Evolutionary conservation across 2,113 vertebrate species (phyloP), one percentile per base, ranked within the genome.

Genomic region (Leucosticte australis): DNA sequence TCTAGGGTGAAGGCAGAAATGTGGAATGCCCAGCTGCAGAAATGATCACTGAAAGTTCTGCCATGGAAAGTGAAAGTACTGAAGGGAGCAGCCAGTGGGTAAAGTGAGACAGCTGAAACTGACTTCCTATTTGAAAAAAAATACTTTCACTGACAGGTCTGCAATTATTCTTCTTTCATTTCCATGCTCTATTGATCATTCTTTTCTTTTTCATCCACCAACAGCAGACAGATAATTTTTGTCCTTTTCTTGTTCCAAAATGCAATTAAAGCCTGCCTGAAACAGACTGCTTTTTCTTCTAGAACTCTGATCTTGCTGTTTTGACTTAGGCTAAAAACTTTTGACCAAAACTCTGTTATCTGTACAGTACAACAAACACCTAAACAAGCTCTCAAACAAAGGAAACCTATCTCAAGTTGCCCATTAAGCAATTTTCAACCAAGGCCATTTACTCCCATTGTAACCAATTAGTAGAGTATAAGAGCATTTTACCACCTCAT

Each of bases 401-500:
- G 14, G 20, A 63, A 92, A 78, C 13, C 30, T 28, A 33, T 46
- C 55, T 55, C 39, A 78, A 41, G 35, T 75, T 55, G 46, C 47
- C 60, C 42, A 87, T 46, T 35, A 94, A 85, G 18, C 39, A 59
- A 41, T 59, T 80, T 77, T 39, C 8, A 21, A 8, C 41, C 26
- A 5, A 4, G 12, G 39, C 35, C 50, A 49, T 86, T 63, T 47
- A 63, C n/a, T 88, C 70, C 60, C 56, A 64, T 7, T 41, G 64
- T 33, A 74, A 75, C 55, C 69, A 79, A 56, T 63, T 64, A 57
- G 56, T 44, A 74, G 47, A 26, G 21, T 33, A 53, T 55, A 57
- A 68, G 31, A 91, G 47, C 59, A 52, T 88, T 90, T 79, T 67
- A 83, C 31, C 62, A 44, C 21, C 39, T 92, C 75, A 53, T 71